Conservation (phyloP, 1,140 invertebrate genomes). For the Camponotus vicinus region DNA sequence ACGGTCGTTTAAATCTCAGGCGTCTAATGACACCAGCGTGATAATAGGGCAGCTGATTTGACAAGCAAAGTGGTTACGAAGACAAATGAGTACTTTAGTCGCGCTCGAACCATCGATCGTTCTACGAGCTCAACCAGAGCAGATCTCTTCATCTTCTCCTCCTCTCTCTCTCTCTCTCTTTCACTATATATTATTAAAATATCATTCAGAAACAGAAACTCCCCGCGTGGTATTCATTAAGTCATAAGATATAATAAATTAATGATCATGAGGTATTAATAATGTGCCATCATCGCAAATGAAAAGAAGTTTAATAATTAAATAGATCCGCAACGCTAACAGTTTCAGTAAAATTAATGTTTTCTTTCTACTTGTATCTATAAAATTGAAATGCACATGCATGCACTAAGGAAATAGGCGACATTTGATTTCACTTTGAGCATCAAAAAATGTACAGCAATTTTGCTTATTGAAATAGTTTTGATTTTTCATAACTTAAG, state of each 20-base stretch:
- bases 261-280: constrained; percentile 61
- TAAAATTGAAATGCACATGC: not conserved
- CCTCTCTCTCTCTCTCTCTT: constrained; percentile 55
- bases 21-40: constrained; percentile 62
- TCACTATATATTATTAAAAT: not conserved
- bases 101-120: constrained; percentile 67
- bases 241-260: constrained; percentile 63
- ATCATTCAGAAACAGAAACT: no score
- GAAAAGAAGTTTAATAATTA: constrained; percentile 47
- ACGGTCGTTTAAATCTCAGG: constrained; percentile 68
- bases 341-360: constrained; percentile 1
- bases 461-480: not conserved
- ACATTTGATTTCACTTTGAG: not conserved
- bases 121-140: constrained; percentile 57
- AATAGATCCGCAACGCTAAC: not conserved
- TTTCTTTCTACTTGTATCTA: not conserved
- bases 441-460: not conserved
- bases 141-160: constrained; percentile 45
- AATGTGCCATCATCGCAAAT: constrained; percentile 59
- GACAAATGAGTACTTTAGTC: constrained; percentile 77
- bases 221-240: constrained; percentile 9
- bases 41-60: constrained; percentile 73
- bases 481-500: not conserved
- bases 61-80: constrained; percentile 79
- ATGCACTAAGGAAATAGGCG: constrained; percentile 3